A percentile compares a stretch with the other conserved stretches of the same genome.
Conservation (phyloP, 2,113 vertebrate species). For the Grammomys dolichurus region DNA sequence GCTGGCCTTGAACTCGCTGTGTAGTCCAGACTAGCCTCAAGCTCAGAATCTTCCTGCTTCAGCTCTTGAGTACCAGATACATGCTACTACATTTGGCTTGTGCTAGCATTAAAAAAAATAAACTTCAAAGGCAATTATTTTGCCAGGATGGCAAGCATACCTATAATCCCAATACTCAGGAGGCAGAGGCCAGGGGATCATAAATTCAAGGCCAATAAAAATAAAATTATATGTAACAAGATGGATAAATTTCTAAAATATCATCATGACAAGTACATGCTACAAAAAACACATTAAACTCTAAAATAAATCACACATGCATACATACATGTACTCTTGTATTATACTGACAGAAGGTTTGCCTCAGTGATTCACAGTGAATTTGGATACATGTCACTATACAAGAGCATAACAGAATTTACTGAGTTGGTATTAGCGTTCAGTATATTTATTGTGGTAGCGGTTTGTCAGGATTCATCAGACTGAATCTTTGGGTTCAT, state of each 20-base stretch:
- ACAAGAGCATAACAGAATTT: not conserved
- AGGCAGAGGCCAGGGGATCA: not conserved
- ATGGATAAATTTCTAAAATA: constrained; percentile 42
- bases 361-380: not conserved
- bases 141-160: not conserved
- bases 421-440: not conserved
- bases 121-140: not conserved
- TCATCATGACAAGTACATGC: not conserved
- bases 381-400: not conserved
- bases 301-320: not conserved
- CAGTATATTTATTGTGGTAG: not conserved
- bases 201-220: not conserved
- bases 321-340: not conserved
- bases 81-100: not conserved
- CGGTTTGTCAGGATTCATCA: constrained; percentile 11
- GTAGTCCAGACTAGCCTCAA: not conserved
- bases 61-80: not conserved
- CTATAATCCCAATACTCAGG: not conserved
- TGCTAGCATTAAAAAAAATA: not conserved
- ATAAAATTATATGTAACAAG: not conserved
- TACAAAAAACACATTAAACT: constrained; percentile 26
- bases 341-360: not conserved
- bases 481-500: not conserved
- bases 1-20: not conserved
- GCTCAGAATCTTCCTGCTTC: not conserved